Conservation (phyloP, 2,113 vertebrate species). For the Eidolon helvum region DNA sequence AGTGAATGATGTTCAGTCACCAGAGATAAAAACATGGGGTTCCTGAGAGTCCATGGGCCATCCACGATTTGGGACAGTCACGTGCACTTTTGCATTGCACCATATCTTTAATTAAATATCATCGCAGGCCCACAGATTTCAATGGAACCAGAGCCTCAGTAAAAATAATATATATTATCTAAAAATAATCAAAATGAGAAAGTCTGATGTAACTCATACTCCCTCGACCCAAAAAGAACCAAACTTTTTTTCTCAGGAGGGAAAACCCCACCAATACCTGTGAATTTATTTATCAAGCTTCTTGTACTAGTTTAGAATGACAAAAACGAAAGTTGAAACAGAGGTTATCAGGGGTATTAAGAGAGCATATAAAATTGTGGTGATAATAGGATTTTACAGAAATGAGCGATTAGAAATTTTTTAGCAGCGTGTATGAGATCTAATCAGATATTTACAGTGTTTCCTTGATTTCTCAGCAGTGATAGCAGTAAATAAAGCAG, state of each 20-base stretch:
- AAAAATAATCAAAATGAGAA: slow-evolving; percentile 41
- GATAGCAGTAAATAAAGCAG: slow-evolving; percentile 29
- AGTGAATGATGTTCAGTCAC: not conserved
- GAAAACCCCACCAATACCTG: not conserved
- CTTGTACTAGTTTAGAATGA: slow-evolving; percentile 33
- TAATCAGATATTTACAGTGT: slow-evolving; percentile 29
- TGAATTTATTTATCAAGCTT: slow-evolving; percentile 35
- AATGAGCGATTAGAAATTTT: not conserved
- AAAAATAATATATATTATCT: slow-evolving; percentile 6
- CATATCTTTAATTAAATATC: not conserved
- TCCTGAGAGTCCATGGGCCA: not conserved
- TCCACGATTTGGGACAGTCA: not conserved
- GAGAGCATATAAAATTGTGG: slow-evolving; percentile 21
- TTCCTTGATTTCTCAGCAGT: not conserved
- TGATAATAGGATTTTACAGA: slow-evolving; percentile 32
- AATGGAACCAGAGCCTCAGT: not conserved
- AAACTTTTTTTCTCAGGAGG: not conserved
- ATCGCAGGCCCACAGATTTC: not conserved
- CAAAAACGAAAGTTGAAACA: slow-evolving; percentile 42
- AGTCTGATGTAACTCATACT: not conserved
- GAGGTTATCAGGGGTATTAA: slow-evolving; percentile 46
- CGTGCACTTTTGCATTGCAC: not conserved
- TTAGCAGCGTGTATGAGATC: not conserved
- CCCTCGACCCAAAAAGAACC: not conserved
- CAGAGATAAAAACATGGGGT: not conserved